Evolutionary conservation across 2,113 vertebrate species (phyloP).

Genomic region (Serilophus lunatus): DNA sequence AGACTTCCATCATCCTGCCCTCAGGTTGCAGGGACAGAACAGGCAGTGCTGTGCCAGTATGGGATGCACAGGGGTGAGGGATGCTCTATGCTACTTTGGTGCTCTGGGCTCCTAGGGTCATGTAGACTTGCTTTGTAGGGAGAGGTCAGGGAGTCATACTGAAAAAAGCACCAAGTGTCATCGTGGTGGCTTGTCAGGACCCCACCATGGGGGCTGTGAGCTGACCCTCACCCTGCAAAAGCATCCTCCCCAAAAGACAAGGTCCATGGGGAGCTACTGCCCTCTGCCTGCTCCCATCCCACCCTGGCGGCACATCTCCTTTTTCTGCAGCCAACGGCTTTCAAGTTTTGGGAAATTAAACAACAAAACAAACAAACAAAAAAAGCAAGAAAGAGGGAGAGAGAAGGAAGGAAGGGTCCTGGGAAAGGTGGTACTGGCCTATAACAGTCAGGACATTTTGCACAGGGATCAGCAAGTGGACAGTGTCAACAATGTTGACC

Average conservation of each 20-base stretch:
- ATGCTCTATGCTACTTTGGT: not conserved
- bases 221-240: not conserved
- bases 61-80: not conserved
- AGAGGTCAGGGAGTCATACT: rapidly evolving
- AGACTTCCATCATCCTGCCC: not conserved
- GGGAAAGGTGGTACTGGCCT: constrained; percentile 63
- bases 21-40: not conserved
- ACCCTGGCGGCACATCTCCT: rapidly evolving
- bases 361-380: not conserved
- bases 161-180: not conserved
- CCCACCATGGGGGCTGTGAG: not conserved
- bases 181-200: not conserved
- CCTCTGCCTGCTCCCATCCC: not conserved
- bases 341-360: constrained; percentile 62
- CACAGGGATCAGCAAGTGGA: not conserved
- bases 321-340: constrained; percentile 62
- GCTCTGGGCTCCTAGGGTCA: not conserved
- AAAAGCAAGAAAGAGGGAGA: not conserved
- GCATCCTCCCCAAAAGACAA: not conserved
- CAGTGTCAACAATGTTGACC: not conserved
- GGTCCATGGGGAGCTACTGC: not conserved
- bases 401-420: not conserved
- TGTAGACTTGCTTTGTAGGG: not conserved
- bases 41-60: not conserved
- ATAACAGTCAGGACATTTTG: constrained; percentile 30